A percentile compares a stretch with the other conserved stretches of the same genome.
These are phyloP conservation scores for Myocastor coypus DNA, from an alignment of 2,113 vertebrate genomes.

Conservation along the genomic window DNA sequence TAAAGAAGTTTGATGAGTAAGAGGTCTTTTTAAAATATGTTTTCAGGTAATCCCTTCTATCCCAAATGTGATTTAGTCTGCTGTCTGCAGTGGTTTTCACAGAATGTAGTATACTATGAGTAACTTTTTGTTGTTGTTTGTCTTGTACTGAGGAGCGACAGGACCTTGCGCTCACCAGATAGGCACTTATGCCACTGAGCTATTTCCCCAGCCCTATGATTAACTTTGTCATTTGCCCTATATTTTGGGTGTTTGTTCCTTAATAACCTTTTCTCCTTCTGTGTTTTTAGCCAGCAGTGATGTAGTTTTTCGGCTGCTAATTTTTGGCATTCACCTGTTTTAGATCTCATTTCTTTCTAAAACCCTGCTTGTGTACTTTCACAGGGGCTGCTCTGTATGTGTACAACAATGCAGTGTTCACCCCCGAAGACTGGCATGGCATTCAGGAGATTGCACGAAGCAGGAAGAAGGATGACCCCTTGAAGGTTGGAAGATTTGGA, in stretches of 20 bases:
- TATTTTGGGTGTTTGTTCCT: background rate
- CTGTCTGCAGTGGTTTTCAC: background rate
- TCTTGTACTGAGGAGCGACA: too few relatives aligned
- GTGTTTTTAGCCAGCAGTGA: background rate
- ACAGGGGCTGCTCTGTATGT: conserved; percentile 95
- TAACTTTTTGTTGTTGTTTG: background rate
- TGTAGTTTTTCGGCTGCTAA: background rate
- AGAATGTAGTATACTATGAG: background rate
- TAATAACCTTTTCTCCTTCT: conserved; percentile 8
- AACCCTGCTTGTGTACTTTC: background rate
- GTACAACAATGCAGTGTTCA: conserved; percentile 97
- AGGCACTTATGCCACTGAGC: too few relatives aligned
- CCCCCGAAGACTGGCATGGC: conserved; percentile 96
- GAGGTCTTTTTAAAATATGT: background rate
- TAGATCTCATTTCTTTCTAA: background rate
- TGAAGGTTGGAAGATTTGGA: conserved; percentile 99
- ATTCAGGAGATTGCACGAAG: conserved; percentile 99
- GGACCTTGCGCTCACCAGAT: too few relatives aligned
- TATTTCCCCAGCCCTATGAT: background rate
- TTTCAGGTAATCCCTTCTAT: background rate
- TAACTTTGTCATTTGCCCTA: background rate
- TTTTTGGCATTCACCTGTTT: conserved; percentile 40
- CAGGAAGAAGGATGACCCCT: conserved; percentile 97
- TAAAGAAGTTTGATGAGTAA: background rate
- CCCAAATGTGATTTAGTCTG: background rate